phyloP scores from a whole-genome alignment of 2,113 vertebrate species.

The Harpagus bidentatus region DNA sequence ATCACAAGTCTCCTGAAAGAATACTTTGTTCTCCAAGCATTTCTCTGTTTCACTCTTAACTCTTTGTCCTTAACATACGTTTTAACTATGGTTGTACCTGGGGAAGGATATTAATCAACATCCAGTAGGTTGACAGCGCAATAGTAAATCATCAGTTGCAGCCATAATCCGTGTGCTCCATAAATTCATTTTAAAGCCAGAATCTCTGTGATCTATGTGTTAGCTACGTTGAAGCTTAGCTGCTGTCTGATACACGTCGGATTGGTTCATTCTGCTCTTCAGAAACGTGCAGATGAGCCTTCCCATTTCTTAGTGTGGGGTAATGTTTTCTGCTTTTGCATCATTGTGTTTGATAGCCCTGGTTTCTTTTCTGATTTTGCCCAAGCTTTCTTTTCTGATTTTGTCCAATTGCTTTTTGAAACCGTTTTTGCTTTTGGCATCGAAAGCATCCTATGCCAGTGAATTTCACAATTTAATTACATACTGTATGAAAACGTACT shows the following conservation, averaged over 20 bases:
- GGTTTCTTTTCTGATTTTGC: neutral
- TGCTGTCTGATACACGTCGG: constrained; percentile 19
- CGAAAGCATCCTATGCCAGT: neutral
- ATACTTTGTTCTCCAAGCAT: neutral
- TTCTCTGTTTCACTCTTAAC: neutral
- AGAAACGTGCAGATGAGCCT: neutral
- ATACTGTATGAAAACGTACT: neutral
- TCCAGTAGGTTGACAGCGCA: neutral
- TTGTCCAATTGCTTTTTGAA: neutral
- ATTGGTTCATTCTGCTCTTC: constrained; percentile 17
- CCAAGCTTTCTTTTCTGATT: neutral
- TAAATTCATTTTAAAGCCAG: constrained; percentile 55
- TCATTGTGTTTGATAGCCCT: neutral
- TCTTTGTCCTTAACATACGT: neutral
- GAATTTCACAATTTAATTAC: constrained; percentile 43
- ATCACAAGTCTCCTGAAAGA: neutral
- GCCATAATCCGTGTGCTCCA: constrained; percentile 12
- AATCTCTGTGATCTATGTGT: constrained; percentile 50
- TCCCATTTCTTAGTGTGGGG: neutral
- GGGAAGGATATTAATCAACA: constrained; percentile 26
- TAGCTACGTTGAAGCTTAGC: constrained; percentile 29
- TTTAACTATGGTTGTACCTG: neutral
- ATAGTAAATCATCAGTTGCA: constrained; percentile 46
- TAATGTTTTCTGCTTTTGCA: neutral
- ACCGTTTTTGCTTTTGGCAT: neutral